Evolutionary conservation across 1,140 invertebrate genomes (phyloP), one percentile per base, ranked within the genome.

Genomic region (Acromyrmex charruanus): DNA sequence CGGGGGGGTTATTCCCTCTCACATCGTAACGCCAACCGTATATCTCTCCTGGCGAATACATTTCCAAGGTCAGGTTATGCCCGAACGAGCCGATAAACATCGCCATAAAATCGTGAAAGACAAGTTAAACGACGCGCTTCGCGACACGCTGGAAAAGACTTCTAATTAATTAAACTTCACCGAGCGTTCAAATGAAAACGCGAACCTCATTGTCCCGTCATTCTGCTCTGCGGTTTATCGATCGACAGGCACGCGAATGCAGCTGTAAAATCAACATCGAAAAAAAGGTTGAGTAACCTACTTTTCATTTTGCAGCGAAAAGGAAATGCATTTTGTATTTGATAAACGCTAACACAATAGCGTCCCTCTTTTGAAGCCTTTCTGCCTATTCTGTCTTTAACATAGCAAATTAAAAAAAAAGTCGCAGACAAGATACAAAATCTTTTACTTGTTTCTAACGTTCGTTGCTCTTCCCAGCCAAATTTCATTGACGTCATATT

Each of bases 231-330:
- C 28, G 75, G 79, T 77, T 84, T 82, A 58, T 84, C 72, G 71
- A 79, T 82, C 72, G 74, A 90, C 65, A 61, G 68, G 31, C 81
- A 87, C 68, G 84, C 75, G 77, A 89, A 86, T 69, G 77, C 63
- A 82, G 72, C 69, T 79, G 71, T 35, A 59, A 87, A 89, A 87
- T 80, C 79, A 84, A 77, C 82, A 71, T 86, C 44, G 25, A 28
- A 59, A 51, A 44, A 75, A 72, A 77, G 77, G 58, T 82, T 89
- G 85, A 86, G 69, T 89, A 89, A 89, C 84, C 49, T 58, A 66
- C 58, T 49, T 77, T 53, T 77, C 58, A 75, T 39, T 16, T 39
- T 28, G 31, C 35, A 31, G 21, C 35, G 51, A 72, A 49, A 59
- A 58, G 39, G 55, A 82, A 28, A 74, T 82, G 79, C 68, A 82